Base-by-base conservation (phyloP, 1,140 invertebrate species). In the Platyscapa corneri region DNA sequence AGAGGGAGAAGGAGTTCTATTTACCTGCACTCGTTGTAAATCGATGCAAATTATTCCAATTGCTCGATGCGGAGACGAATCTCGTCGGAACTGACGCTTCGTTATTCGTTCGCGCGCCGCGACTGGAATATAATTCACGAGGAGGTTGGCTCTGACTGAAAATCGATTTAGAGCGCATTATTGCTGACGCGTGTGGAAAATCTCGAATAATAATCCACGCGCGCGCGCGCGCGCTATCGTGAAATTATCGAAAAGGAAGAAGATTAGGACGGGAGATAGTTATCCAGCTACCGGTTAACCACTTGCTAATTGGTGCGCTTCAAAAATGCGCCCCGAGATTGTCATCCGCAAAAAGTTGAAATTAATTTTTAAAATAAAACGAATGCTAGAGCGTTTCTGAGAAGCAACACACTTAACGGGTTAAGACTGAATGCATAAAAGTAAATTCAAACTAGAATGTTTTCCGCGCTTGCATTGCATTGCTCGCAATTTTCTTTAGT, bases 271-370 rank as follows among this genome's bases (percentile, higher is more conserved):
- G 37, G 6, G 70, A 7, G 34, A 37, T 70, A 37, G 2, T 60
- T 70, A 70, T 70, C 32, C 37, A 70, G 67, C 34, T 12, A 37
- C 6, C 18, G 32, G 1, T 34, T 42, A 10, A 23, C 23, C 23
- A 1, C 70, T 74, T 3, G 37, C 39, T 74, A 74, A 74, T 74
- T 74, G 39, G 37, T n/a, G n/a, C 23, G 70, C n/a, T 74, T 74
- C 42, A 74, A 74, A 39, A 74, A 42, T 74, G n/a, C 0, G 20
- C 0, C 12, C 0, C 27, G 27, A 74, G 37, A n/a, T 32, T 42
- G 37, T 74, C 70, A 74, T 18, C 27, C 0, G 37, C 7, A 6
- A 0, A 8, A 23, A 42, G 70, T n/a, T 74, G 23, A 74, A 42
- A 42, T 74, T n/a, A n/a, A 39, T 20, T n/a, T 42, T 23, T n/a